Base-by-base conservation (phyloP, 2,797 vertebrate species). In the Clarias laeviceps region DNA sequence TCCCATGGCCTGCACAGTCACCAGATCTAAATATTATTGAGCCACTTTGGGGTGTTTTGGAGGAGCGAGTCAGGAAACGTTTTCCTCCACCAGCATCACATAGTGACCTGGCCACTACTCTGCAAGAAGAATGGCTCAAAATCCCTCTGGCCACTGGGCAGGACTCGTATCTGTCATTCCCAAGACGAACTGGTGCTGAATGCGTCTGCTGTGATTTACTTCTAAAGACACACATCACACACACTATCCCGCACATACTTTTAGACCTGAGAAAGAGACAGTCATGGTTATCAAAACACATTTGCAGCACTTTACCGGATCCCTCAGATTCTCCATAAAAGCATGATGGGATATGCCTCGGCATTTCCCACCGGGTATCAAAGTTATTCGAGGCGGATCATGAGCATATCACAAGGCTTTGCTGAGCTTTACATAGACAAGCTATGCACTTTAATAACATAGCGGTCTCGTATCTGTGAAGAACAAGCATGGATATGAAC, bases 401-500 rank as follows among this genome's bases (percentile, higher is more conserved):
- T 61, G 74, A 69, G 17, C 74, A 24, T 54, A 62, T 45, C 57
- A 80, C 29, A 2, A 37, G 84, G 59, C 59, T 76, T 40, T 82
- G 59, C 29, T 15, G 6, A 73, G 84, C 20, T 73, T 65, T 34
- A 50, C 18, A 1, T 32, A 24, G 56, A 40, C 29, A 11, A 62
- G 68, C 18, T 54, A 3, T 45, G 77, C 27, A 34, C 65, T 80
- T 80, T 85, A 80, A 80, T 80, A 80, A 80, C 32, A 9, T 15
- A 29, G 37, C 37, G 6, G 59, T 40, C 27, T 61, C 3, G 22
- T n/a, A 56, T 70, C 34, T 22, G 37, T 32, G 50, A 62, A 29
- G 27, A 24, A 80, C 50, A 56, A 6, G 29, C 69, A 29, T 4
- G 29, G 34, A 82, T 82, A 66, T 86, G 84, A 65, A 68, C 84